Conservation (phyloP, 2,113 vertebrate genomes). For the Oreotrochilus melanogaster region DNA sequence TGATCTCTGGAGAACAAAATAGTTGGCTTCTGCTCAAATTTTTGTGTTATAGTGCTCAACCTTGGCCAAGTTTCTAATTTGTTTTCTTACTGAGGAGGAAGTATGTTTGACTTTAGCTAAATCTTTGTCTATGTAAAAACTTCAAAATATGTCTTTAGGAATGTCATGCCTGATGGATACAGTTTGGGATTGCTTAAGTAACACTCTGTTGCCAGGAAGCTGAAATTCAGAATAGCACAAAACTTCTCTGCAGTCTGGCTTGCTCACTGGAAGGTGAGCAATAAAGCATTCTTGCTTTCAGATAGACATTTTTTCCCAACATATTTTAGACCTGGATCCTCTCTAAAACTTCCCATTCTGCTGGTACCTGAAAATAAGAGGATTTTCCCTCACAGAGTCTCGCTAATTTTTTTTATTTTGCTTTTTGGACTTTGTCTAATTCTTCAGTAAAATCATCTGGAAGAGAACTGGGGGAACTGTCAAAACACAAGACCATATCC, state of each 20-base stretch:
- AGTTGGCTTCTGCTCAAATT: conserved; percentile 14
- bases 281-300: not conserved
- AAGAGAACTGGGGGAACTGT: conserved; percentile 46
- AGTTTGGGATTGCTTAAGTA: not conserved
- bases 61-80: not conserved
- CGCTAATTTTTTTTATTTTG: conserved; percentile 46
- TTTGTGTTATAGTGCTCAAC: conserved; percentile 18
- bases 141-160: not conserved
- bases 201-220: not conserved
- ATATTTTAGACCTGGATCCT: not conserved
- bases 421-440: conserved; percentile 13
- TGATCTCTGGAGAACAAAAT: conserved; percentile 4
- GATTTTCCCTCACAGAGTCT: conserved; percentile 33
- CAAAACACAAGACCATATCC: conserved; percentile 30
- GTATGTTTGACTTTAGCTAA: not conserved
- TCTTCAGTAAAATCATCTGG: conserved; percentile 15
- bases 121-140: not conserved
- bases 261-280: not conserved
- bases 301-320: not conserved
- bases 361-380: not conserved
- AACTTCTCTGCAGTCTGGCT: not conserved
- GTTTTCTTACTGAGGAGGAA: not conserved
- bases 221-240: not conserved
- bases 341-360: conserved; percentile 17
- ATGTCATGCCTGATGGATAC: not conserved